Conservation (phyloP, 2,888 invertebrate species). For the Lasioglossum morio region DNA sequence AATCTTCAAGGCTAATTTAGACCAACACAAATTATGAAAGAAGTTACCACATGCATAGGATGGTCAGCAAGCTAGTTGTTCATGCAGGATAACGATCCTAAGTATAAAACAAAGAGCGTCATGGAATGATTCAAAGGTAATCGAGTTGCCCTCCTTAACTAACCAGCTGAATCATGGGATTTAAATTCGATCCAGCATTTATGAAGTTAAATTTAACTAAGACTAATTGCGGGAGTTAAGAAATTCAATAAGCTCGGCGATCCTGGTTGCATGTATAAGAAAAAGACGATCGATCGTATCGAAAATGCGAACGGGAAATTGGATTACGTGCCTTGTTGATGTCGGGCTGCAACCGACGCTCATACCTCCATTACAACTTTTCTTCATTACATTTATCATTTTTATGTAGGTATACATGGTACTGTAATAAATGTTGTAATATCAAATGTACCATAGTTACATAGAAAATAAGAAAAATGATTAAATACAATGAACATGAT, state of each 20-base stretch:
- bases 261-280: background rate
- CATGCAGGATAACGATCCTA: slow-evolving; percentile 1
- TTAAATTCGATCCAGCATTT: slow-evolving; percentile 3
- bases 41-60: background rate
- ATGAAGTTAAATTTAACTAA: background rate
- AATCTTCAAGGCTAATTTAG: background rate
- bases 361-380: background rate
- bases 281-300: background rate
- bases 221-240: background rate
- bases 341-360: background rate
- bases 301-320: slow-evolving; percentile 6
- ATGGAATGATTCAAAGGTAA: slow-evolving; percentile 6
- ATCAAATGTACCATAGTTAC: background rate
- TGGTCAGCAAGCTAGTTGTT: slow-evolving; percentile 1
- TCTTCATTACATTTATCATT: background rate
- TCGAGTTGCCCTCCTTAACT: background rate
- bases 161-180: slow-evolving; percentile 6
- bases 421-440: background rate
- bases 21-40: background rate
- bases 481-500: no score
- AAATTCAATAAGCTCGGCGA: background rate
- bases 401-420: background rate
- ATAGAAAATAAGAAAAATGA: no score
- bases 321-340: background rate
- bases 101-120: background rate